Evolutionary conservation across 2,888 invertebrate species (phyloP), one percentile per base, ranked within the genome.

Genomic region (Callosobruchus maculatus): DNA sequence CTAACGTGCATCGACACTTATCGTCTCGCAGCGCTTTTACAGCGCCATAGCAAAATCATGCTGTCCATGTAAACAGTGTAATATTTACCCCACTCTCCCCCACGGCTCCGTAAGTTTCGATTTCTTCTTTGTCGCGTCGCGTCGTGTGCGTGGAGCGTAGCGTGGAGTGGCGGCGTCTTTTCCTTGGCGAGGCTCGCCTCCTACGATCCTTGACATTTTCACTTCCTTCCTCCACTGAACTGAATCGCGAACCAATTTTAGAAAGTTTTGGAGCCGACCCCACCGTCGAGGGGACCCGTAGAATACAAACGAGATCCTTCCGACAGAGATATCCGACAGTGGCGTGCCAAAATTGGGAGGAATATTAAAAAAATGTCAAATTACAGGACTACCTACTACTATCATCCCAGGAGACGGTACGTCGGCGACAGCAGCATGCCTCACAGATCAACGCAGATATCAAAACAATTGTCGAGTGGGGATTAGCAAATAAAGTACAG

Each of bases 171-270:
- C 49, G 49, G 7, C 7, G 49, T 49, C 49, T 49, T 49, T 13
- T 49, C 49, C 49, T 5, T 49, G 9, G 49, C 49, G 49, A 5
- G 49, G 9, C 13, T 49, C 49, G 49, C 49, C 49, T 49, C 49
- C 49, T 22, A 20, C 68, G 68, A 77, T 76, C 79, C 78, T 79
- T 78, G 78, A 76, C 79, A 77, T 77, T 85, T 86, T 85, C 84
- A 85, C 84, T 87, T 87, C 86, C 86, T 86, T 87, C 87, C 88
- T 88, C 86, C 88, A 87, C 82, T 88, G 88, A 88, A 87, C 88
- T 87, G 88, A 86, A 88, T 88, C 88, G 88, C 86, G 86, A 88
- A 87, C 87, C 88, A 88, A 88, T 88, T 88, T 88, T 87, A 86
- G 87, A 88, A 88, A 88, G 87, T 88, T 88, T 88, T 87, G 87